Evolutionary conservation across 37 sponge, comb jelly and placozoan species (phyloP), one percentile per base, ranked within the genome.

Genomic region (Halichondria panicea): DNA sequence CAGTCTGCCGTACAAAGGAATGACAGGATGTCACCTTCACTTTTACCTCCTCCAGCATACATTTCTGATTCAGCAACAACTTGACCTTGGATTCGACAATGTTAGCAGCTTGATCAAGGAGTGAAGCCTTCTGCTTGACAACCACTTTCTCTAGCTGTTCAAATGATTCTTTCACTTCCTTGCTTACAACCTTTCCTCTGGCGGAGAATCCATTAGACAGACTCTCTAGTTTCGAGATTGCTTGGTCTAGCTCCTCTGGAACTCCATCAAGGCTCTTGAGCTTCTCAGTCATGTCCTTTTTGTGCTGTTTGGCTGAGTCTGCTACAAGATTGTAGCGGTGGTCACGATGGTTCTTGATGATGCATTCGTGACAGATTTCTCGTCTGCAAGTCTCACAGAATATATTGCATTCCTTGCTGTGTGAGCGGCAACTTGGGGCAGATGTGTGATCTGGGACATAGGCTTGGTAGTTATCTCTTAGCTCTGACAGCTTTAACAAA

Each of bases 281-380:
- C 36, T 61, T 50, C 19, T 78, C 79, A 22, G 52, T 72, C 15
- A 65, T 35, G 58, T 36, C 13, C 24, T 35, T 64, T 37, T 85
- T 85, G 73, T 85, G 86, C 36, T 71, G 50, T n/a, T 31, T 62
- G 0, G 58, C 79, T 9, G 79, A 85, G 18, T 85, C 86, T 7
- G 30, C 56, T 19, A 48, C 13, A 15, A 77, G 86, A 50, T 78
- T 64, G 59, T 78, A 85, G n/a, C 72, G 46, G 46, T 86, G 86
- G 32, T 79, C 74, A 3, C 80, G 67, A 63, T 86, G 86, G 2
- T 21, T 50, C 32, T 48, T 62, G 21, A 86, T 45, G 32, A 79
- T 74, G 40, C 86, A 86, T 45, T 73, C 75, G 19, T 78, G 86
- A 44, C 86, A 86, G 28, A 79, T 63, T 42, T 64, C 66, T 2